Evolutionary conservation across 2,888 invertebrate species (phyloP), one percentile per base, ranked within the genome.

Genomic region (Melanotus villosus): DNA sequence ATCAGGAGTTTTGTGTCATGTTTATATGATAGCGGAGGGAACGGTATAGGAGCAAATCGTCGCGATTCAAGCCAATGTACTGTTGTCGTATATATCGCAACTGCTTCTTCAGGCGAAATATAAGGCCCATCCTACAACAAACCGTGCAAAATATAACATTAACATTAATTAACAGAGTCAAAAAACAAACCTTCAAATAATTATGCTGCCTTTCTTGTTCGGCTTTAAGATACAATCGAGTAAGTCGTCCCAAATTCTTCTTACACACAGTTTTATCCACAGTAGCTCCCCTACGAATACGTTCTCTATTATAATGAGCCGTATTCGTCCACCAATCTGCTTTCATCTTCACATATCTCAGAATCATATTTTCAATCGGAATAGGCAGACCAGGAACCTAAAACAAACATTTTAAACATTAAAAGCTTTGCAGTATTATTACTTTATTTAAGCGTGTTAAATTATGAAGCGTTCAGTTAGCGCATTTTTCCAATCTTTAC

Each of bases 261-360:
- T 99, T 99, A 85, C 99, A 99, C 0, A 99, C 99, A 0, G 99
- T 99, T 85, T 99, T 99, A 84, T 99, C 99, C 12, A 99, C 99
- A 0, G 99, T 99, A 56, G 99, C 99, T n/a, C 99, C 99, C 77
- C 99, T 91, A 1, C 99, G 91, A 75, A 99, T 99, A 79, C 99
- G 90, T 85, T 99, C 99, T 41, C 99, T 90, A 86, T 99, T 99
- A 86, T 99, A 99, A 84, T 99, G 99, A 0, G 99, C 99, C 0
- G 99, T 99, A 85, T 99, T 99, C 0, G 99, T 99, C 99, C 99
- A 99, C 99, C 99, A 99, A 85, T 99, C 99, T 0, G 99, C 99
- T 84, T 99, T 99, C 93, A 99, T 99, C 85, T 99, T 99, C 9
- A 99, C 99, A 85, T 99, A 99, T 32, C 99, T 91, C 67, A 99